Base-by-base conservation (phyloP, 2,113 vertebrate species). In the Riparia riparia region DNA sequence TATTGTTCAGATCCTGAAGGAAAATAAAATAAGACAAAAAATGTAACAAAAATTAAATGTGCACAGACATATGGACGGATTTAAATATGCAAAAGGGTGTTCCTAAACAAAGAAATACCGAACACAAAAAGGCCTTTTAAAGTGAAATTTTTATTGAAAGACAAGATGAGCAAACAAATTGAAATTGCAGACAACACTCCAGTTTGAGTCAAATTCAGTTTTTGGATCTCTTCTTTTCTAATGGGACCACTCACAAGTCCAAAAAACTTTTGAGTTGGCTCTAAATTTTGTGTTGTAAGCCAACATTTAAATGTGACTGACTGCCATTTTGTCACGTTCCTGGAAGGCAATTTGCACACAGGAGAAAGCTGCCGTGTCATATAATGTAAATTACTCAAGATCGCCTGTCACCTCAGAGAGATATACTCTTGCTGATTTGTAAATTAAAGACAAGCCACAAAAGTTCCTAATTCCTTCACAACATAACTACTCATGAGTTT, bases 361-460 rank as follows among this genome's bases (percentile, higher is more conserved):
- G 68, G 56, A 96, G 85, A 95, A 96, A 95, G 79, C 41, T 93
- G 64, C 64, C 2, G 0, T 83, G 82, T 95, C 79, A 78, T 89
- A 78, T 77, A 89, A 81, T 44, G 56, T 53, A 86, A 94, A 95
- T 96, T 70, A 92, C 47, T 69, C 68, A 71, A 86, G 84, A 92
- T 68, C 2, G 1, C 71, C 65, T 85, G 79, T 89, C 79, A 94
- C 92, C 93, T 96, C 90, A 56, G 71, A 97, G 82, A 90, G 90
- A 96, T 80, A 96, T 6, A 83, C 25, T 93, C 82, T 96, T 92
- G 93, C 44, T 97, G 90, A 95, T 81, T 95, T 96, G 95, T 97
- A 96, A 96, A 96, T 93, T 96, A 95, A 96, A 89, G 90, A 94
- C 88, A 95, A 96, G 89, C 82, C 92, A 91, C 91, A 90, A 29